Evolutionary conservation across 2,888 invertebrate genomes (phyloP).

Genomic region (Pollenia angustigena): DNA sequence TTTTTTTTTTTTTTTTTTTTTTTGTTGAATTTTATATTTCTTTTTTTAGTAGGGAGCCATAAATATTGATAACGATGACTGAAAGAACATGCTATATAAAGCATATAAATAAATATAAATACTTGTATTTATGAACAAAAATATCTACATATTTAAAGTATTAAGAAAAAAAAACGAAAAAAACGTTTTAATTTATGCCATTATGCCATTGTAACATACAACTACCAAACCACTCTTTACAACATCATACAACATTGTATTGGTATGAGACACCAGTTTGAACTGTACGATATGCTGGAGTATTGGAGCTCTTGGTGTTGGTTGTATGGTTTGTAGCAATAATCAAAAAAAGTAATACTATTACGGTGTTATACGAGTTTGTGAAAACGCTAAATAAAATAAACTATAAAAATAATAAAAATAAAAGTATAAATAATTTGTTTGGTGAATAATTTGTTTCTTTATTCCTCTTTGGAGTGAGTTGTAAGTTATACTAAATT

Average conservation of each 20-base stretch:
- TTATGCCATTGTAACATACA: neutral
- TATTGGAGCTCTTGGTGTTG: neutral
- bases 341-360: constrained; percentile 37
- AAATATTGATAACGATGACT: constrained; percentile 74
- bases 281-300: neutral
- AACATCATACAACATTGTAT: constrained; percentile 4
- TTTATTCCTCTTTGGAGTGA: constrained; percentile 66
- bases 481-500: constrained; percentile 6
- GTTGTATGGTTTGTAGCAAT: neutral
- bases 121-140: neutral
- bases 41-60: constrained; percentile 64
- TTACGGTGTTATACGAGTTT: constrained; percentile 22
- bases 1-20: constrained; percentile 76
- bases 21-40: constrained; percentile 74
- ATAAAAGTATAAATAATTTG: constrained; percentile 59
- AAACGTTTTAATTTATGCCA: constrained; percentile 67
- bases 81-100: constrained; percentile 65
- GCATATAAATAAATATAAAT: constrained; percentile 41
- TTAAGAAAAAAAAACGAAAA: neutral
- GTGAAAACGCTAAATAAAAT: neutral
- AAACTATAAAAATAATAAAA: constrained; percentile 25
- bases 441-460: constrained; percentile 63
- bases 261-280: constrained; percentile 16
- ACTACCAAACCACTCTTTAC: neutral
- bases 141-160: neutral